These are phyloP conservation scores for Dinocampus coccinellae DNA, from an alignment of 2,888 invertebrate species.

Conservation along the genomic window DNA sequence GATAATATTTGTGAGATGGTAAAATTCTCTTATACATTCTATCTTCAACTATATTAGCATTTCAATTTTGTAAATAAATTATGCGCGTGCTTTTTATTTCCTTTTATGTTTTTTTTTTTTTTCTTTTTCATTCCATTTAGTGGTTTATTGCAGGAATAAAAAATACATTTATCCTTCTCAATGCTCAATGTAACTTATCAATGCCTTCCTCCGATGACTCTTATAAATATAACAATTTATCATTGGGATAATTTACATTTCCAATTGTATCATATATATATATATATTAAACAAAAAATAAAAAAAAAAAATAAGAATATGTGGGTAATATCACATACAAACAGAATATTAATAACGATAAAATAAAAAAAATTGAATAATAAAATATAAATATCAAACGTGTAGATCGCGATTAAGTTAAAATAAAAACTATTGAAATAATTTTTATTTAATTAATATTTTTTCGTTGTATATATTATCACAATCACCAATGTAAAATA, in stretches of 20 bases:
- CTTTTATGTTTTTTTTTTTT: too few relatives aligned
- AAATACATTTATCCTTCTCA: conserved; percentile 2
- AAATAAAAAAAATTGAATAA: too few relatives aligned
- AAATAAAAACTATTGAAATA: conserved; percentile 10
- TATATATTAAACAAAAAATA: too few relatives aligned
- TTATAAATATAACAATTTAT: neutral
- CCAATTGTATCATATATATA: neutral
- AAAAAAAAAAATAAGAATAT: too few relatives aligned
- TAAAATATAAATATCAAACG: conserved; percentile 25
- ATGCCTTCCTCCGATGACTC: conserved; percentile 15
- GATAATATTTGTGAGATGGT: conserved; percentile 26
- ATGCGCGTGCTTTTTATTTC: neutral
- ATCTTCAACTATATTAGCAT: neutral
- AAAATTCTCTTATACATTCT: conserved; percentile 10
- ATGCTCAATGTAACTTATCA: conserved; percentile 5
- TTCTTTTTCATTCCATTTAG: neutral
- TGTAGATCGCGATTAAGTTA: conserved; percentile 35
- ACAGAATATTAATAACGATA: too few relatives aligned
- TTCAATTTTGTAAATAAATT: neutral
- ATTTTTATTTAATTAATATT: neutral
- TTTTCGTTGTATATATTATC: neutral
- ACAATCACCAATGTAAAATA: too few relatives aligned
- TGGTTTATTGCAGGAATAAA: conserved; percentile 1
- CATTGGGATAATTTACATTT: neutral
- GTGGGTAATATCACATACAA: neutral